A percentile compares a stretch with the other conserved stretches of the same genome.
Evolutionary conservation across 2,888 invertebrate species (phyloP).

Genomic region (Lasius fuliginosus): DNA sequence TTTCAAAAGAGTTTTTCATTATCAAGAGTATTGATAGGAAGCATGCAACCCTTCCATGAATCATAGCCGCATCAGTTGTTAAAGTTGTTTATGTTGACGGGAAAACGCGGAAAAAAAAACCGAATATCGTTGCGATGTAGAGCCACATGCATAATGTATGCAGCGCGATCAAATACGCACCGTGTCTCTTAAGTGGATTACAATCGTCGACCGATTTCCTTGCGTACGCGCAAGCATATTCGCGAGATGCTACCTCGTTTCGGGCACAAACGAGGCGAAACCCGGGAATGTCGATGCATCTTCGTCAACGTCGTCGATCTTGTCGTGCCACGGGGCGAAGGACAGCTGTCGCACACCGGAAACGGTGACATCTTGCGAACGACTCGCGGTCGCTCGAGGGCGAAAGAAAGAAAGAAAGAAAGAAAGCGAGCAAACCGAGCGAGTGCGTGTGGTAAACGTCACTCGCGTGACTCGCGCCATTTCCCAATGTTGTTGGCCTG

Average conservation of each 20-base stretch:
- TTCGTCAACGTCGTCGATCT: slow-evolving; percentile 63
- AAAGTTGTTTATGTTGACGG: not conserved
- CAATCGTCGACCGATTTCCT: slow-evolving; percentile 50
- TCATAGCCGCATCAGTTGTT: not conserved
- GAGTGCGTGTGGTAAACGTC: slow-evolving; percentile 17
- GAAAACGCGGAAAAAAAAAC: not conserved
- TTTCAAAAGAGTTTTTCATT: not conserved
- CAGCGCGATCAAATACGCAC: not conserved
- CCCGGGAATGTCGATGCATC: slow-evolving; percentile 62
- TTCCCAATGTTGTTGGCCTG: slow-evolving; percentile 54
- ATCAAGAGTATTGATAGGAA: not conserved
- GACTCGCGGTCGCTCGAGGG: slow-evolving; percentile 60
- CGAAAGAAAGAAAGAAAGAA: slow-evolving; percentile 22
- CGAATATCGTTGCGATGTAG: not conserved
- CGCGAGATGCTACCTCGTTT: slow-evolving; percentile 21
- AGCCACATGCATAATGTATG: not conserved
- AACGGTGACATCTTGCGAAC: slow-evolving; percentile 81
- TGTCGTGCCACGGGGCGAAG: slow-evolving; percentile 60
- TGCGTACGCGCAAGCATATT: not conserved
- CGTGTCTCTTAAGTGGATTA: not conserved
- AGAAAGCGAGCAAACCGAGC: slow-evolving; percentile 10
- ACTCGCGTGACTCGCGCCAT: slow-evolving; percentile 65
- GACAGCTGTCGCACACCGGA: slow-evolving; percentile 72
- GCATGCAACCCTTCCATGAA: not conserved
- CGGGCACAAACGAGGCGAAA: slow-evolving; percentile 43